Evolutionary conservation across 64 coral and sea anemone species (phyloP), one percentile per base, ranked within the genome.

Genomic region (Montipora foliosa): DNA sequence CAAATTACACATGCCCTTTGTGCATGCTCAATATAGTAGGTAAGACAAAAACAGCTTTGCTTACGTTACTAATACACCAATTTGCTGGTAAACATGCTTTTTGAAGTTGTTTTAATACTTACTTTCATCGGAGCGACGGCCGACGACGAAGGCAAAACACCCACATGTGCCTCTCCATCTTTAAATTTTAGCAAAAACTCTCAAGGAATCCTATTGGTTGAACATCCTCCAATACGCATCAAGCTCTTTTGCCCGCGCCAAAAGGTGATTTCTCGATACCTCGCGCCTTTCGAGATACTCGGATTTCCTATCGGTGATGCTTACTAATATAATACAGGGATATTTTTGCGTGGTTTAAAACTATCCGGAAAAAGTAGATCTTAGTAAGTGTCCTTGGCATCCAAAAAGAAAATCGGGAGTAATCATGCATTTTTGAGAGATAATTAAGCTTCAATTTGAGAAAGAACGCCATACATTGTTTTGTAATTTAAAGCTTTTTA

Each of bases 1-100:
- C 97, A 29, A 98, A 98, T 81, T 98, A 95, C 76, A 98, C 97
- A 74, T 98, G 97, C 19, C 97, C 97, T 59, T 81, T 98, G 49
- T 98, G 97, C 74, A 98, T 98, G 97, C 83, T 98, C 0, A 98
- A 98, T 64, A 96, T 98, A 49, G 97, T 98, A 78, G 97, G 97
- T 98, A 84, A 98, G 94, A 60, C 15, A 86, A 15, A 59, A 8
- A 21, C 15, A 60, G 2, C 20, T 48, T 0, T 73, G 5, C 4
- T 45, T 6, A 11, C 8, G 4, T 48, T 9, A 47, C 11, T 71
- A 24, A 22, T 50, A 73, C 12, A 1, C 45, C 71, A 61, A 79
- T 11, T 57, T 6, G 6, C 37, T 6, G 1, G 60, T 44, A 48
- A 67, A 67, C 14, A 48, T 13, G 16, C 60, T 8, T 67, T 67